Evolutionary conservation across 2,797 vertebrate genomes (phyloP).

Genomic region (Setipinna tenuifilis): DNA sequence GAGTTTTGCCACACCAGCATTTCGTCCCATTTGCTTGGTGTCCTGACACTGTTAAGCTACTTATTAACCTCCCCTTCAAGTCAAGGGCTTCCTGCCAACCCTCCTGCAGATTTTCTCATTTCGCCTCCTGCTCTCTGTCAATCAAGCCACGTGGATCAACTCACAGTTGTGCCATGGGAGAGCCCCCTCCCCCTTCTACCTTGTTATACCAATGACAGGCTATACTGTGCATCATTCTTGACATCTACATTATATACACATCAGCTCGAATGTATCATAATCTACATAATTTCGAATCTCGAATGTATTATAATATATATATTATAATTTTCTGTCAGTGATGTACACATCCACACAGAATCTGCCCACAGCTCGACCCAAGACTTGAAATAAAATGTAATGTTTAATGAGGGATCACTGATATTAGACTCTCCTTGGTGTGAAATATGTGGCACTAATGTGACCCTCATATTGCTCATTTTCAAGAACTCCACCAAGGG

Average conservation of each 20-base stretch:
- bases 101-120: slow-evolving; percentile 20
- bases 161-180: slow-evolving; percentile 1
- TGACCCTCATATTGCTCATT: background rate
- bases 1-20: background rate
- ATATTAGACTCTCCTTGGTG: background rate
- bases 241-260: background rate
- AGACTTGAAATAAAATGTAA: background rate
- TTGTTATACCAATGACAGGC: slow-evolving; percentile 4
- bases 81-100: slow-evolving; percentile 29
- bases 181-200: background rate
- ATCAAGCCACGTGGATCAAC: slow-evolving; percentile 6
- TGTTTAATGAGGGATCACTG: background rate
- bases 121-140: slow-evolving; percentile 12
- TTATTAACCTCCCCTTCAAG: slow-evolving; percentile 42
- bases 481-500: background rate
- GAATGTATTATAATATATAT: too few relatives aligned
- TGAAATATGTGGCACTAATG: background rate
- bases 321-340: background rate
- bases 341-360: background rate
- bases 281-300: too few relatives aligned
- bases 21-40: slow-evolving; percentile 32
- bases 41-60: slow-evolving; percentile 32
- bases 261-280: background rate
- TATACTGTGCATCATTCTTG: background rate
- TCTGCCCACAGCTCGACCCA: background rate